phyloP scores from a whole-genome alignment of 1,140 invertebrate genomes.

The Branchinecta lindahli region DNA sequence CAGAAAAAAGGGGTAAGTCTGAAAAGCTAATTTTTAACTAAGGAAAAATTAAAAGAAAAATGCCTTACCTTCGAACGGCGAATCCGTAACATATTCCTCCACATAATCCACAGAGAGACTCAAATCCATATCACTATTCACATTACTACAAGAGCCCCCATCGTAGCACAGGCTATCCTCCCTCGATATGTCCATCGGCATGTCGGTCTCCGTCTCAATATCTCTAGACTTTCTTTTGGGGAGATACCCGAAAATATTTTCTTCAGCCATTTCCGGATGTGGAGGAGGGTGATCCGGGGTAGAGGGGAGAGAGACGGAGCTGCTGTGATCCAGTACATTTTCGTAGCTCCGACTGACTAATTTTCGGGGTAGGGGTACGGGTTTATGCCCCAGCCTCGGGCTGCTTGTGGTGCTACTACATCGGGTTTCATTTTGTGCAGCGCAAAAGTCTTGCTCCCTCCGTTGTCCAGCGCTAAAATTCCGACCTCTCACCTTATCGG shows the following conservation, averaged over 20 bases:
- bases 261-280: constrained; percentile 71
- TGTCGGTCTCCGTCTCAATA: constrained; percentile 55
- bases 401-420: too few species aligned
- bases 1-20: too few species aligned
- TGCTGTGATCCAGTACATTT: not conserved
- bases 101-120: constrained; percentile 65
- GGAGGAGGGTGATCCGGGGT: constrained; percentile 88
- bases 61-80: constrained; percentile 64
- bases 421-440: too few species aligned
- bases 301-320: constrained; percentile 47
- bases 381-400: not conserved
- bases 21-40: too few species aligned
- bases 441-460: too few species aligned
- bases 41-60: not conserved
- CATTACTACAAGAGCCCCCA: constrained; percentile 10
- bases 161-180: constrained; percentile 6
- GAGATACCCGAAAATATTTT: constrained; percentile 42
- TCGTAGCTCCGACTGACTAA: not conserved
- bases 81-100: constrained; percentile 60
- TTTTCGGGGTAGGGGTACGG: not conserved
- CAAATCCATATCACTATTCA: constrained; percentile 31
- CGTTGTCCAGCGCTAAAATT: too few species aligned
- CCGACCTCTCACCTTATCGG: too few species aligned
- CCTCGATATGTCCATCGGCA: not conserved
- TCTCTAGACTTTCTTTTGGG: constrained; percentile 46